Evolutionary conservation across 1,140 invertebrate genomes (phyloP), one percentile per base, ranked within the genome.

Genomic region (Eriosoma lanigerum): DNA sequence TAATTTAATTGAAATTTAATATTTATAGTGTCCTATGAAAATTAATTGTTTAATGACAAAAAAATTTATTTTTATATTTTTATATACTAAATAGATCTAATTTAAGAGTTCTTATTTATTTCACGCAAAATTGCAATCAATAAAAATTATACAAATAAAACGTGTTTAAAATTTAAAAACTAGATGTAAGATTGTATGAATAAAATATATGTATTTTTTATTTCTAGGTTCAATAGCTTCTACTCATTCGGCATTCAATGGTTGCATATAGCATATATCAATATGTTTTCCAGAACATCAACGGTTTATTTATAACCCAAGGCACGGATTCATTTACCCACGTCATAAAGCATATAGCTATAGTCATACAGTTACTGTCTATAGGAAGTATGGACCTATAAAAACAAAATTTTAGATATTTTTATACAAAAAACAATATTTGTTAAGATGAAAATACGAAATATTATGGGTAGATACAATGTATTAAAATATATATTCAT

Each of bases 241-340:
- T 32, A 52, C 68, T 72, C 48, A 52, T 72, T 72, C 26, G 17
- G 5, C 24, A 72, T 72, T 72, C 68, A 52, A 24, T 52, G 48
- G 26, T 72, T 8, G 32, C 48, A 52, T 52, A n/a, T n/a, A n/a
- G n/a, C n/a, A n/a, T n/a, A n/a, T n/a, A 72, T 29, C 24, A 29
- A 29, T 52, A 29, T 29, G 5, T 52, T 29, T 48, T 72, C 12
- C 48, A 72, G 17, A 19, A 24, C 68, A 72, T 70, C 26, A 0
- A 29, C 46, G 1, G 17, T 50, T 52, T 72, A 52, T 52, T 72
- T 72, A 72, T 46, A 78, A 58, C 15, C 38, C 56, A 26, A 60
- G 21, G 19, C 56, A 78, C 75, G 56, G 8, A 60, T 78, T 44
- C 38, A 58, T 76, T 78, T 78, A 62, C n/a, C n/a, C n/a, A n/a